Conservation (phyloP, 2,113 vertebrate species). For the Ranitomeya variabilis region DNA sequence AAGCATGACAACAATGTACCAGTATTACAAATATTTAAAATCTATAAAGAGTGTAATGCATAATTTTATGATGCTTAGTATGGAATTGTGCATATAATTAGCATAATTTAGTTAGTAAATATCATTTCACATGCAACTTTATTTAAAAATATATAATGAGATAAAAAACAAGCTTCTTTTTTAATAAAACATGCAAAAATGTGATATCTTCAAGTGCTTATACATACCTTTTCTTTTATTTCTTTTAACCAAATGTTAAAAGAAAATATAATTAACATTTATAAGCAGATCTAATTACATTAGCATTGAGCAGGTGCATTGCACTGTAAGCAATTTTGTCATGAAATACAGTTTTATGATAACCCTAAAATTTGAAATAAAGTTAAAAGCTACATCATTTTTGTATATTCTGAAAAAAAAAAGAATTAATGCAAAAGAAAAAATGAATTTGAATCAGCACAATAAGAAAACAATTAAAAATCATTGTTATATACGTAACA, state of each 20-base stretch:
- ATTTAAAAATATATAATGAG: constrained; percentile 1
- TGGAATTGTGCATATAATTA: background rate
- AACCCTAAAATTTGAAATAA: background rate
- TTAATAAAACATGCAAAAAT: background rate
- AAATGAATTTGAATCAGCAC: too few species aligned
- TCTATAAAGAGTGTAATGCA: background rate
- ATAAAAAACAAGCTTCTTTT: background rate
- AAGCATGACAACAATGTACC: background rate
- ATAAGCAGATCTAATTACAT: constrained; percentile 21
- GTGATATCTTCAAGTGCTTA: background rate
- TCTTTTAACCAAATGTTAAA: background rate
- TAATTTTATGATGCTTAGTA: background rate
- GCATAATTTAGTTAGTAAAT: background rate
- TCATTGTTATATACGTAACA: too few species aligned
- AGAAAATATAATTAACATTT: constrained; percentile 8
- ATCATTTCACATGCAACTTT: background rate
- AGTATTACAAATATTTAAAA: background rate
- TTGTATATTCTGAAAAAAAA: too few species aligned
- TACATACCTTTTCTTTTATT: background rate
- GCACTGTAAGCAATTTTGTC: background rate
- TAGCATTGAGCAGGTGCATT: constrained; percentile 20
- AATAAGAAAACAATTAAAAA: too few species aligned
- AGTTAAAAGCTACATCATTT: background rate
- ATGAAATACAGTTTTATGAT: background rate
- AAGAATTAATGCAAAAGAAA: too few species aligned